Percentiles rank a stretch among this genome's conserved stretches.
Evolutionary conservation across 2,888 invertebrate genomes (phyloP).

Genomic region (Drosophila stalkeri): DNA sequence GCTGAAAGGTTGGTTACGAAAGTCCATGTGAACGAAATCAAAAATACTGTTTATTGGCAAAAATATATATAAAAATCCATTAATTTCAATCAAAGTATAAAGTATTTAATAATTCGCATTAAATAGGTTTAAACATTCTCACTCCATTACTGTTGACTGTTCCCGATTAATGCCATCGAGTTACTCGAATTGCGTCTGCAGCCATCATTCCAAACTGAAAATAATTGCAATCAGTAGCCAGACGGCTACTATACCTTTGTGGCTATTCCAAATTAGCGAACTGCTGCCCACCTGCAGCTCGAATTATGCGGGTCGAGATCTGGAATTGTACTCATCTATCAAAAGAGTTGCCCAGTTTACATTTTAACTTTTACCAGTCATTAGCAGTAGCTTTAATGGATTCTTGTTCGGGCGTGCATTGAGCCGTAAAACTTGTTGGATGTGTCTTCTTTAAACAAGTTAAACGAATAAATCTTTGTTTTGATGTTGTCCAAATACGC

Average conservation of each 20-base stretch:
- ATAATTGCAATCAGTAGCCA: conserved; percentile 70
- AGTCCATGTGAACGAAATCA: no score
- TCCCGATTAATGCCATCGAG: neutral
- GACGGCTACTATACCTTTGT: conserved; percentile 55
- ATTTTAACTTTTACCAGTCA: conserved; percentile 27
- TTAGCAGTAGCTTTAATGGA: conserved; percentile 21
- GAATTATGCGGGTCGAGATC: conserved; percentile 31
- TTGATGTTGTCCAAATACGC: conserved; percentile 16
- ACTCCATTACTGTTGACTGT: neutral
- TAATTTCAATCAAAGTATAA: neutral
- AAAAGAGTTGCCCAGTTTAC: conserved; percentile 7
- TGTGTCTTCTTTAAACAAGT: conserved; percentile 28
- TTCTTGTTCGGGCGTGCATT: neutral
- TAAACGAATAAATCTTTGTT: conserved; percentile 23
- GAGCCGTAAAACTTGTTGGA: neutral
- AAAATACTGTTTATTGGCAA: no score
- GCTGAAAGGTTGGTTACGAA: no score
- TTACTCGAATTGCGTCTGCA: neutral
- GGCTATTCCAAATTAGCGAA: conserved; percentile 63
- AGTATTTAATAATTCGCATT: neutral
- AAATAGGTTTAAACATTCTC: neutral
- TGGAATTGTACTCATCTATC: neutral
- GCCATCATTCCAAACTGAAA: conserved; percentile 41
- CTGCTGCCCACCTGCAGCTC: conserved; percentile 36
- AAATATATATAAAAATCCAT: neutral